Conservation (phyloP, 2,113 vertebrate species). For the Zapornia atra region DNA sequence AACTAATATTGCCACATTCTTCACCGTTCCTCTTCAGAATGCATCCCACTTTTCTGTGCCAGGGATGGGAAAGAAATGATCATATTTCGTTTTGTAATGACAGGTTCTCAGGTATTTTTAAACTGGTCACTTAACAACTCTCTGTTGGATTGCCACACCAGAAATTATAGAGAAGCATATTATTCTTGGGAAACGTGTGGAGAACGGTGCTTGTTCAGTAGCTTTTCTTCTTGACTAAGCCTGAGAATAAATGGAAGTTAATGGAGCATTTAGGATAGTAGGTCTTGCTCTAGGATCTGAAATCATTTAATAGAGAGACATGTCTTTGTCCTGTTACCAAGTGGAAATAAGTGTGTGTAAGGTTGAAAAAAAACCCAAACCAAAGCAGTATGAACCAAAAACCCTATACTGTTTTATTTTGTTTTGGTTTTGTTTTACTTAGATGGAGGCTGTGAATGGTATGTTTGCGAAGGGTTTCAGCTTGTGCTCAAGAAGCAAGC, state of each 20-base stretch:
- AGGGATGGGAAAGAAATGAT: not conserved
- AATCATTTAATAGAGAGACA: not conserved
- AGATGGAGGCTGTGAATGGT: slow-evolving; percentile 82
- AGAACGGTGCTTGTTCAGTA: not conserved
- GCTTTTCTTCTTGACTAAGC: not conserved
- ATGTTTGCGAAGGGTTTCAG: slow-evolving; percentile 92
- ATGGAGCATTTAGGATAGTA: not conserved
- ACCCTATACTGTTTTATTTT: not conserved
- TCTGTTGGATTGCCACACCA: not conserved
- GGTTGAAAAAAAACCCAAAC: not conserved
- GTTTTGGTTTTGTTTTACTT: not conserved
- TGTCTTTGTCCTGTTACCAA: not conserved
- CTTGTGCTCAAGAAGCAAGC: slow-evolving; percentile 88
- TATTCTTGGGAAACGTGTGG: not conserved
- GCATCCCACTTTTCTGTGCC: not conserved
- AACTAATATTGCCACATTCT: too few relatives aligned
- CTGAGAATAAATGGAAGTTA: not conserved
- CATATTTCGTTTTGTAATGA: not conserved
- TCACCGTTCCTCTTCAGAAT: not conserved
- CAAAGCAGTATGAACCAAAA: not conserved
- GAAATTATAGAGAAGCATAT: not conserved
- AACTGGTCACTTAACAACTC: not conserved
- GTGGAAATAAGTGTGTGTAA: not conserved
- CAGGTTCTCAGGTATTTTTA: slow-evolving; percentile 32
- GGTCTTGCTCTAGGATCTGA: not conserved